These are phyloP conservation scores for Metridium senile DNA, from an alignment of 92 coral and sea anemone species.

Conservation along the genomic window DNA sequence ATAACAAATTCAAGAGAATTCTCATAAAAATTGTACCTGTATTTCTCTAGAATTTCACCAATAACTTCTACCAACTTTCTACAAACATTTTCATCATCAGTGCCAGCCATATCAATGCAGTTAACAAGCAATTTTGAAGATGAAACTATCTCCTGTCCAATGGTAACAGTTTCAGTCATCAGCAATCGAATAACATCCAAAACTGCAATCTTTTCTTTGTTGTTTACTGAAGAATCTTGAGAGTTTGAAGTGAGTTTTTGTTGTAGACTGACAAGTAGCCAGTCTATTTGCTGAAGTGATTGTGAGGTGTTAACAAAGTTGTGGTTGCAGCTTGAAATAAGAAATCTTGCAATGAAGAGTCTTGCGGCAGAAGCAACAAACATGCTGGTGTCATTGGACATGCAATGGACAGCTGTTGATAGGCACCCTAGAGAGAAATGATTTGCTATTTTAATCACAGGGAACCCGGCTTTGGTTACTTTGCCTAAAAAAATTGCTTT, in stretches of 20 bases:
- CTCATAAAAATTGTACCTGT: no score
- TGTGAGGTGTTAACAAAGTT: neutral
- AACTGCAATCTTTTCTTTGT: constrained; percentile 29
- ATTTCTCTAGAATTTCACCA: constrained; percentile 57
- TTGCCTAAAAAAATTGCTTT: no score
- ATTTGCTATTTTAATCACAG: no score
- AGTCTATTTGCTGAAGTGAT: neutral
- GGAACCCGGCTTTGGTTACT: no score
- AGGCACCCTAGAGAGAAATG: constrained; percentile 3
- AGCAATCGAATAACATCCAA: constrained; percentile 59
- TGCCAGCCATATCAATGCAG: constrained; percentile 42
- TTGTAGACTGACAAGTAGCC: neutral
- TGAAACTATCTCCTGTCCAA: constrained; percentile 61
- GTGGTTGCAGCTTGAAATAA: constrained; percentile 26
- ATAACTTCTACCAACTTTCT: constrained; percentile 81
- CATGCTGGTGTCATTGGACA: constrained; percentile 73
- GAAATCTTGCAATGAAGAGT: constrained; percentile 68
- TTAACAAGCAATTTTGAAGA: constrained; percentile 42
- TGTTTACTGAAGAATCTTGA: neutral
- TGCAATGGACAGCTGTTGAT: constrained; percentile 20
- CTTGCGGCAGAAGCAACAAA: constrained; percentile 85
- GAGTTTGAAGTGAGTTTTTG: neutral
- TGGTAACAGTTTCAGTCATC: constrained; percentile 32
- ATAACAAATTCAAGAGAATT: no score
- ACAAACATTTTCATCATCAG: constrained; percentile 55